These are phyloP conservation scores for Chitala chitala DNA, from an alignment of 2,113 vertebrate genomes.

Conservation along the genomic window DNA sequence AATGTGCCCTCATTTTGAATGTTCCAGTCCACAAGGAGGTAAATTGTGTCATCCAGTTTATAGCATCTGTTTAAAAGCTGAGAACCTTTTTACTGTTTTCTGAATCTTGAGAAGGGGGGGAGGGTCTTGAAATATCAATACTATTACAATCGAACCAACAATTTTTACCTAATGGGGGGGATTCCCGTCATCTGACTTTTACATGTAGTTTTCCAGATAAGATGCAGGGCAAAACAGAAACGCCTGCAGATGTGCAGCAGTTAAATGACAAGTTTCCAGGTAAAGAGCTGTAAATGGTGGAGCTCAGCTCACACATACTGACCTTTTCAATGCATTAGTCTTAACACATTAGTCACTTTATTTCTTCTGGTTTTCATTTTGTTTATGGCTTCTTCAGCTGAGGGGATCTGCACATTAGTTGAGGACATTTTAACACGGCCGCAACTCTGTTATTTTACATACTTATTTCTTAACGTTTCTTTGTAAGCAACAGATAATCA, in stretches of 20 bases:
- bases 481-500: constrained; percentile 37
- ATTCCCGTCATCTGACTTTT: not conserved
- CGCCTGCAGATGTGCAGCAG: too few species aligned
- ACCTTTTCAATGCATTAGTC: too few species aligned
- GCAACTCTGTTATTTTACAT: constrained; percentile 25
- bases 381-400: too few species aligned
- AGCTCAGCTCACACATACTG: too few species aligned
- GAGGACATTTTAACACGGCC: constrained; percentile 22
- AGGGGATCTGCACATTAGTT: not conserved
- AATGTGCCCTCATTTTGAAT: not conserved
- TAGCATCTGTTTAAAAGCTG: constrained; percentile 2
- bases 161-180: not conserved
- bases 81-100: not conserved
- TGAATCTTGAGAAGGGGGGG: not conserved
- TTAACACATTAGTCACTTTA: too few species aligned
- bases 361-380: too few species aligned
- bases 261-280: too few species aligned
- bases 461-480: constrained; percentile 28
- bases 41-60: constrained; percentile 16
- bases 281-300: too few species aligned
- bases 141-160: not conserved
- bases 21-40: constrained; percentile 2
- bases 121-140: not conserved
- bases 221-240: not conserved
- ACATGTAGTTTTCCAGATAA: not conserved